Conservation (phyloP, 2,888 invertebrate species). For the Hyposoter didymator region DNA sequence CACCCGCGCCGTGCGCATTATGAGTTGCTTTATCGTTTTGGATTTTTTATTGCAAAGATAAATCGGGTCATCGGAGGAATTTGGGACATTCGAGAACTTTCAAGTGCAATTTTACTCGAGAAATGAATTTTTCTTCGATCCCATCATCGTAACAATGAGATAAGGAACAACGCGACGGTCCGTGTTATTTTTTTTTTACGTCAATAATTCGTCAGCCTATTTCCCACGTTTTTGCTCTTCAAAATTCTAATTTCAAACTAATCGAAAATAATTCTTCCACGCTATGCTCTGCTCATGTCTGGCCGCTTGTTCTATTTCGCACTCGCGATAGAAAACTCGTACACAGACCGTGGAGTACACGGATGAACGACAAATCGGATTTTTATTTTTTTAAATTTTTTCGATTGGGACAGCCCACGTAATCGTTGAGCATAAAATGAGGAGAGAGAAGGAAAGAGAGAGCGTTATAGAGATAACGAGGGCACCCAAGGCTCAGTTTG, state of each 20-base stretch:
- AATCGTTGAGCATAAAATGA: slow-evolving; percentile 9
- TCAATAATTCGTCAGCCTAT: not conserved
- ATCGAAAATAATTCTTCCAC: too few species aligned
- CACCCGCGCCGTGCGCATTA: slow-evolving; percentile 28
- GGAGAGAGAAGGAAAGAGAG: not conserved
- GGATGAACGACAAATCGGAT: not conserved
- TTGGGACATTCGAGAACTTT: not conserved
- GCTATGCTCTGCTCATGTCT: not conserved
- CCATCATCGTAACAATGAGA: not conserved
- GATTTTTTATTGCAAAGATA: slow-evolving; percentile 1
- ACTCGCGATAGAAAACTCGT: not conserved
- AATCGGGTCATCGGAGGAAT: not conserved
- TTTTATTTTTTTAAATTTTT: too few species aligned
- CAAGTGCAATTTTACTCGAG: not conserved
- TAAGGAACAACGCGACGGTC: not conserved
- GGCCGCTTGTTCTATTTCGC: not conserved
- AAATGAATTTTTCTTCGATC: not conserved
- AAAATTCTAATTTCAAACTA: not conserved
- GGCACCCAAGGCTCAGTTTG: slow-evolving; percentile 27
- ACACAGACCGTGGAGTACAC: not conserved
- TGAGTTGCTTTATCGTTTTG: slow-evolving; percentile 2
- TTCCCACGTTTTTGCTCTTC: not conserved
- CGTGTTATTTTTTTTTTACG: not conserved
- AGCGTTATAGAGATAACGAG: slow-evolving; percentile 11
- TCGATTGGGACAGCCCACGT: not conserved